Conservation (phyloP, 2,888 invertebrate species). For the Cylloceria caligata region DNA sequence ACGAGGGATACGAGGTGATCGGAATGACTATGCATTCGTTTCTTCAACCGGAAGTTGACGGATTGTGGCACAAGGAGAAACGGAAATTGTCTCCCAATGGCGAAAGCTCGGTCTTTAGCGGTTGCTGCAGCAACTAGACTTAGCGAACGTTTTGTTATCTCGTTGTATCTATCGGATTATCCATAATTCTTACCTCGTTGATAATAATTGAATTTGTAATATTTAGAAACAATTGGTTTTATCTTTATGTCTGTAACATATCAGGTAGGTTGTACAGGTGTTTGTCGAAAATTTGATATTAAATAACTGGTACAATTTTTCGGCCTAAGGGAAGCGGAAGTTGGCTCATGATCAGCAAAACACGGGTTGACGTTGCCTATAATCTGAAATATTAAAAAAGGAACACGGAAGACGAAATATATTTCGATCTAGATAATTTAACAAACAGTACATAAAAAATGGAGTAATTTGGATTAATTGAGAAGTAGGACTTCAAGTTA, state of each 20-base stretch:
- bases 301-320: too few relatives aligned
- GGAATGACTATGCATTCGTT: conserved; percentile 3
- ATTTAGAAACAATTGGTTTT: not conserved
- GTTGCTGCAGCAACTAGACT: conserved; percentile 26
- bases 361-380: not conserved
- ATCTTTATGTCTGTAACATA: not conserved
- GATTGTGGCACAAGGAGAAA: conserved; percentile 61
- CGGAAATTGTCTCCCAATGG: conserved; percentile 64
- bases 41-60: conserved; percentile 67
- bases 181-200: not conserved
- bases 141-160: too few relatives aligned
- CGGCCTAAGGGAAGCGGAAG: conserved; percentile 59
- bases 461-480: not conserved
- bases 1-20: not conserved
- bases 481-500: not conserved
- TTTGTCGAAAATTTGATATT: too few relatives aligned
- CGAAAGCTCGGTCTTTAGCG: conserved; percentile 60
- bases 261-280: conserved; percentile 20
- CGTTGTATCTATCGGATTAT: too few relatives aligned
- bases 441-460: not conserved
- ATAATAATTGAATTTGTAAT: not conserved
- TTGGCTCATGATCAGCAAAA: conserved; percentile 36
- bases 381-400: not conserved
- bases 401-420: not conserved
- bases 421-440: not conserved